These are phyloP conservation scores for Notothenia rossii DNA, from an alignment of 2,113 vertebrate species.

Conservation along the genomic window DNA sequence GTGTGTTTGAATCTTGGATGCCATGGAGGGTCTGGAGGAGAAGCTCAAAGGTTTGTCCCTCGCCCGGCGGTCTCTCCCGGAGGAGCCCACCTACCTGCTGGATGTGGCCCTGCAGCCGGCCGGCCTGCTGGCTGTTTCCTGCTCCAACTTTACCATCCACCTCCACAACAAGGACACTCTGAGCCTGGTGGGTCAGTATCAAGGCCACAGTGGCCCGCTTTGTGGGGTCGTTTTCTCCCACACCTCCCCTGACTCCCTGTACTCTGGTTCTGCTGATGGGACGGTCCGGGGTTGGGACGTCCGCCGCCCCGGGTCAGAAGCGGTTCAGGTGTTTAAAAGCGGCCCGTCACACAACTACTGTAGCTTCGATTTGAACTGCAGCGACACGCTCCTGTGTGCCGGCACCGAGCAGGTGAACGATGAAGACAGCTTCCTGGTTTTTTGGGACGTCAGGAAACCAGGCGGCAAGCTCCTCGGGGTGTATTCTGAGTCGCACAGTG, in stretches of 20 bases:
- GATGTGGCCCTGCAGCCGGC: slow-evolving; percentile 67
- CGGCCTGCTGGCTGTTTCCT: slow-evolving; percentile 84
- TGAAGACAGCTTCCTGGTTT: slow-evolving; percentile 91
- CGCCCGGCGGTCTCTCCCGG: slow-evolving; percentile 75
- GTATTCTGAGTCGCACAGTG: slow-evolving; percentile 95
- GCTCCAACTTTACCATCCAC: slow-evolving; percentile 85
- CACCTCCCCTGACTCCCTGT: slow-evolving; percentile 74
- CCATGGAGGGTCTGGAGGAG: slow-evolving; percentile 86
- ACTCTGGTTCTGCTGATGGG: slow-evolving; percentile 88
- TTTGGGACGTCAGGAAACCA: slow-evolving; percentile 90
- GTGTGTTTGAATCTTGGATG: background rate
- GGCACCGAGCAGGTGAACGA: slow-evolving; percentile 90
- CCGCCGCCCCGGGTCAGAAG: slow-evolving; percentile 75
- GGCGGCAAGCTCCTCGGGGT: slow-evolving; percentile 82
- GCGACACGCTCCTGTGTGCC: slow-evolving; percentile 88
- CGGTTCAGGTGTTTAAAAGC: slow-evolving; percentile 84
- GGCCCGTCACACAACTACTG: slow-evolving; percentile 86
- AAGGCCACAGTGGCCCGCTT: slow-evolving; percentile 72
- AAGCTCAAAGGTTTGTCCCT: slow-evolving; percentile 85
- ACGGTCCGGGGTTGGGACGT: slow-evolving; percentile 89
- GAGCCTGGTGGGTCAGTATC: slow-evolving; percentile 76
- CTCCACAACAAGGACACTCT: slow-evolving; percentile 87
- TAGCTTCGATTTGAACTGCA: slow-evolving; percentile 91
- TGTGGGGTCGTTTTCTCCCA: slow-evolving; percentile 86
- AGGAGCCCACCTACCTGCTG: slow-evolving; percentile 78